Conservation (phyloP, 2,113 vertebrate genomes). For the Neomonachus schauinslandi region DNA sequence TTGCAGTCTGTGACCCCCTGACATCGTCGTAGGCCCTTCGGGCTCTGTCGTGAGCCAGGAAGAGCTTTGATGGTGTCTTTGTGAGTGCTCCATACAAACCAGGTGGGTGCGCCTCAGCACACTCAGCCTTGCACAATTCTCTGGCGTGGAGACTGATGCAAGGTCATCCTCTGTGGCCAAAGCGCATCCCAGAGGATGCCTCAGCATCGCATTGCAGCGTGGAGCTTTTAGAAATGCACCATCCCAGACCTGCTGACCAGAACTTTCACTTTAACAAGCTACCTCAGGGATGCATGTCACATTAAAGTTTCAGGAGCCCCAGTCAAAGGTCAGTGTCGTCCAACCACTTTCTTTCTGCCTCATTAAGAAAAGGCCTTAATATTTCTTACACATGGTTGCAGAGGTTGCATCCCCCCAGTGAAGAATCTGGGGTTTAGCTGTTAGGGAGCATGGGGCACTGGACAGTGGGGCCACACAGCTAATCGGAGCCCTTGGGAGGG, state of each 20-base stretch:
- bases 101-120: accelerated
- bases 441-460: neutral
- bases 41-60: neutral
- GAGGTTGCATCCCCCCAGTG: neutral
- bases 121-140: neutral
- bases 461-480: too few species aligned
- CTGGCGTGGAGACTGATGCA: accelerated
- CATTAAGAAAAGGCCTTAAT: neutral
- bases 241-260: neutral
- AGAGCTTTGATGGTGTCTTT: neutral
- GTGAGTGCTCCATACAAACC: neutral
- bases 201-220: neutral
- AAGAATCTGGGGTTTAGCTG: neutral
- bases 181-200: accelerated
- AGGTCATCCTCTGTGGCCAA: neutral
- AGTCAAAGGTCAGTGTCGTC: neutral
- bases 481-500: neutral
- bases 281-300: neutral
- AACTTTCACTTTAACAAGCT: neutral
- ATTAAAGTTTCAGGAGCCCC: neutral
- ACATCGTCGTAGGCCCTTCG: accelerated
- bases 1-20: neutral
- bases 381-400: neutral
- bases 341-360: neutral
- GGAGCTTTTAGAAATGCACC: neutral